Evolutionary conservation across 2,888 invertebrate species (phyloP), one percentile per base, ranked within the genome.

Genomic region (Scaptomyza parva): DNA sequence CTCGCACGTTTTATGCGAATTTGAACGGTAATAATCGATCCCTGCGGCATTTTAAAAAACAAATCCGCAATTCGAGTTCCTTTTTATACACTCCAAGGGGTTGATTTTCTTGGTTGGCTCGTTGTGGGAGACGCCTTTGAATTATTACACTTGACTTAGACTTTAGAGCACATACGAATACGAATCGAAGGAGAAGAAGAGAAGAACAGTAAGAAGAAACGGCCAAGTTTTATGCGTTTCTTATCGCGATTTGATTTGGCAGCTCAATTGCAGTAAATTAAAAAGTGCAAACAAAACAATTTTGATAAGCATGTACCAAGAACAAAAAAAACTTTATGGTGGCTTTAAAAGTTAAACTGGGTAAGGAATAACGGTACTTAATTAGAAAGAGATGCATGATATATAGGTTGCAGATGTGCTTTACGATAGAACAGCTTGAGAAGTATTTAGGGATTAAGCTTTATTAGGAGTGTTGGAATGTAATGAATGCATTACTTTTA

Each of bases 11-110:
- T 91, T 90, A 91, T 91, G 89, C 89, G 90, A 91, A 88, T 91
- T 91, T 91, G 91, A 91, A 90, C 90, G 90, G 91, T 89, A 91
- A 91, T 91, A 91, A 91, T 91, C 91, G 91, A 91, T 91, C 91
- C 91, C 91, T 87, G 91, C 91, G 91, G 91, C 91, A 91, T 91
- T 91, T 91, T 91, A 90, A 90, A 90, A 90, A 90, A 91, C 90
- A 91, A 91, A 91, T 91, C 91, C 89, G 67, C n/a, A 76, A 62
- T 54, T 43, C 41, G 45, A 44, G 18, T 24, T n/a, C 18, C 22
- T 14, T 44, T 33, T 2, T 14, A 37, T 37, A 33, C 33, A 11
- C 20, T 14, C 24, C 35, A 26, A 37, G 30, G 12, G 37, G 59
- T n/a, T n/a, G n/a, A n/a, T n/a, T n/a, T n/a, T n/a, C n/a, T n/a